Conservation (phyloP, 2,888 invertebrate genomes). For the Melipona bicolor region DNA sequence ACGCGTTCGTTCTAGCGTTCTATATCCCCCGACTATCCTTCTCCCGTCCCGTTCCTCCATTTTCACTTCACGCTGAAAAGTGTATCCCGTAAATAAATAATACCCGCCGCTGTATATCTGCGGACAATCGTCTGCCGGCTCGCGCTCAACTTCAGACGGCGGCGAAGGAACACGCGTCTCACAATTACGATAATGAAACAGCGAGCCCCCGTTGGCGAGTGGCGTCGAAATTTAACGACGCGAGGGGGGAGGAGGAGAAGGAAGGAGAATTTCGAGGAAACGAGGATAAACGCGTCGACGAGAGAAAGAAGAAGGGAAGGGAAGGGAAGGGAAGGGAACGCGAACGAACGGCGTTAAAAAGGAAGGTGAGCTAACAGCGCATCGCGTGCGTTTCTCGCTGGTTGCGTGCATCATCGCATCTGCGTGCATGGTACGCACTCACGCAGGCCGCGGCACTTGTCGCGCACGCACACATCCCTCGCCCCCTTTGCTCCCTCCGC, state of each 20-base stretch:
- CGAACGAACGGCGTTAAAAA: conserved; percentile 39
- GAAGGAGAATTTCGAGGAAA: conserved; percentile 20
- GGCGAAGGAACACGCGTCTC: too few species aligned
- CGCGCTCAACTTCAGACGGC: too few species aligned
- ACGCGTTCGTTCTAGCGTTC: too few species aligned
- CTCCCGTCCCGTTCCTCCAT: too few species aligned
- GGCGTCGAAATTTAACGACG: background rate
- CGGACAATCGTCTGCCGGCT: too few species aligned
- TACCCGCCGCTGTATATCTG: too few species aligned
- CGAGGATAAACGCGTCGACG: background rate
- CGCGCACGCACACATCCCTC: conserved; percentile 44
- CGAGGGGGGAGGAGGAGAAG: background rate
- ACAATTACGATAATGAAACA: too few species aligned
- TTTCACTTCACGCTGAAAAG: too few species aligned
- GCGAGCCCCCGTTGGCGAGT: background rate
- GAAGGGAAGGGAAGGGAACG: too few species aligned
- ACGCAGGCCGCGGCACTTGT: conserved; percentile 57
- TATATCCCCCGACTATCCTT: too few species aligned
- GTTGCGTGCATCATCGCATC: conserved; percentile 70
- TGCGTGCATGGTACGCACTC: conserved; percentile 67
- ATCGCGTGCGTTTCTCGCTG: conserved; percentile 65
- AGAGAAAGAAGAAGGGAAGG: conserved; percentile 1
- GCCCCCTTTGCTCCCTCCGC: background rate
- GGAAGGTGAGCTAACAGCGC: conserved; percentile 42
- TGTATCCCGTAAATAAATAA: too few species aligned